A percentile compares a stretch with the other conserved stretches of the same genome.
Conservation (phyloP, 1,140 invertebrate genomes). For the Antheraea mylitta region DNA sequence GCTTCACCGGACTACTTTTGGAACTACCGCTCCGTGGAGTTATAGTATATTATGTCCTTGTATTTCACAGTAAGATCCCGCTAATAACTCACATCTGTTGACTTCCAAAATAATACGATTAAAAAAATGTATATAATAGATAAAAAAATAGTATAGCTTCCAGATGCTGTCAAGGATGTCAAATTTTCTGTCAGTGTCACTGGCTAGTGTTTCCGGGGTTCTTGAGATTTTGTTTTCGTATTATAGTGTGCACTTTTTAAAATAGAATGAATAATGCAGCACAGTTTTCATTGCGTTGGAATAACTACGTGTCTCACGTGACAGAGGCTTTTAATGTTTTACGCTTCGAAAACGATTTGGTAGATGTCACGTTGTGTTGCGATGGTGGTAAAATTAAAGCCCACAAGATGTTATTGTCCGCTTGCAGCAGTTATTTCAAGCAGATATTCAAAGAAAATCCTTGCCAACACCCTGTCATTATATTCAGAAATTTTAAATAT, state of each 20-base stretch:
- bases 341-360: constrained; percentile 88
- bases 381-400: constrained; percentile 90
- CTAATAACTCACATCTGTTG: too few relatives aligned
- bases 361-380: constrained; percentile 92
- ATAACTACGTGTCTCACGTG: constrained; percentile 74
- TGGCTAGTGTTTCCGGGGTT: not conserved
- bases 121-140: too few relatives aligned
- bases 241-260: constrained; percentile 9
- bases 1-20: too few relatives aligned
- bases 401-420: constrained; percentile 91
- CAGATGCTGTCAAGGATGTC: not conserved
- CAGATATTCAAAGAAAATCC: constrained; percentile 92
- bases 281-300: constrained; percentile 73
- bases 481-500: constrained; percentile 91
- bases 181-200: constrained; percentile 10
- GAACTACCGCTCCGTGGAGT: too few relatives aligned
- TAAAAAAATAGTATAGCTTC: not conserved
- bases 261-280: constrained; percentile 70
- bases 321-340: constrained; percentile 86
- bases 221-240: constrained; percentile 13
- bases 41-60: too few relatives aligned
- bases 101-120: too few relatives aligned
- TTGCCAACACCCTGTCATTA: constrained; percentile 91
- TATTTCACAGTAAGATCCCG: too few relatives aligned
- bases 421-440: constrained; percentile 90